Evolutionary conservation across 2,888 invertebrate species (phyloP).

Genomic region (Protophormia terraenovae): DNA sequence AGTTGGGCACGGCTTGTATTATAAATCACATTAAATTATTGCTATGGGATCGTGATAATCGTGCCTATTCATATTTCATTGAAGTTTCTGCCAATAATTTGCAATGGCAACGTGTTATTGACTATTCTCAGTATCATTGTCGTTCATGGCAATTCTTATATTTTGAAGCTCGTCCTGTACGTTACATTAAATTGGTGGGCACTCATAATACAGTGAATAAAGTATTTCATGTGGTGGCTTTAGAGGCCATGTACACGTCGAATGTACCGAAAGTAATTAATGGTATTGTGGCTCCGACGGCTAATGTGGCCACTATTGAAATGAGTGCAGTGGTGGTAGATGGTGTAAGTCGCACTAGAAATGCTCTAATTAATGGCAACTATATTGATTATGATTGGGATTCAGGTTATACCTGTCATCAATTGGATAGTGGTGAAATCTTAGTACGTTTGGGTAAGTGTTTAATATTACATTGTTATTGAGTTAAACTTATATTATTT

Average conservation of each 20-base stretch:
- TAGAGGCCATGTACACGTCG: slow-evolving; percentile 93
- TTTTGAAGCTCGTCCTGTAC: slow-evolving; percentile 94
- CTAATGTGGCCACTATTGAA: slow-evolving; percentile 95
- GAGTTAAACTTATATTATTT: neutral
- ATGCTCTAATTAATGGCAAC: slow-evolving; percentile 97
- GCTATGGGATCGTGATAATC: slow-evolving; percentile 96
- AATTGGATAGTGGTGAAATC: slow-evolving; percentile 96
- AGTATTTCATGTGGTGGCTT: slow-evolving; percentile 95
- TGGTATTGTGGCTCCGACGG: slow-evolving; percentile 90
- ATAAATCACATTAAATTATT: slow-evolving; percentile 96
- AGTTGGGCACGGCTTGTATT: slow-evolving; percentile 91
- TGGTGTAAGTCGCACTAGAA: slow-evolving; percentile 96
- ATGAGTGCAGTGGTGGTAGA: slow-evolving; percentile 96
- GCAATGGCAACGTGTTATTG: slow-evolving; percentile 96
- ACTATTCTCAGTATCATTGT: slow-evolving; percentile 95
- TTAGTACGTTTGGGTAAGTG: slow-evolving; percentile 91
- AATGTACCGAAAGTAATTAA: slow-evolving; percentile 88
- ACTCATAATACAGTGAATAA: slow-evolving; percentile 97
- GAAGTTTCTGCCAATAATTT: slow-evolving; percentile 97
- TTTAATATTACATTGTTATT: neutral
- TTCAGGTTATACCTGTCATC: slow-evolving; percentile 98
- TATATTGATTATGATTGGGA: slow-evolving; percentile 98
- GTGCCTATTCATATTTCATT: slow-evolving; percentile 82
- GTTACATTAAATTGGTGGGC: slow-evolving; percentile 91
- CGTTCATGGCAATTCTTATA: slow-evolving; percentile 98